Percentiles rank a stretch among this genome's conserved stretches.
Evolutionary conservation across 2,113 vertebrate species (phyloP).

Genomic region (Gallinago jamesoni): DNA sequence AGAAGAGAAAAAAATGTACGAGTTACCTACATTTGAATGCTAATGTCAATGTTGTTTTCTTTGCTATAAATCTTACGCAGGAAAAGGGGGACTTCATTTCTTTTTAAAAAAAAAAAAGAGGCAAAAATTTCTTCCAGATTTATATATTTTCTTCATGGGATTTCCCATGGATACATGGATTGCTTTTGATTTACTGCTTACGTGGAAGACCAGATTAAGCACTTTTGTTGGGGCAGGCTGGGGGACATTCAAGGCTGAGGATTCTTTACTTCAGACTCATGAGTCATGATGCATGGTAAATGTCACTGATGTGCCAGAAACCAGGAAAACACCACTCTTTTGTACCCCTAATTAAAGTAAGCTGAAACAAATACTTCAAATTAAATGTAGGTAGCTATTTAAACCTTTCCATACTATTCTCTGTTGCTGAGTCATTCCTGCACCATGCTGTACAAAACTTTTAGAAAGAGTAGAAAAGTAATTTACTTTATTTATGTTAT

Average conservation of each 20-base stretch:
- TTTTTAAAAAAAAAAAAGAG: not conserved
- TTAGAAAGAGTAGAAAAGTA: not conserved
- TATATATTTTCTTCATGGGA: not conserved
- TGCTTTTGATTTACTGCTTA: not conserved
- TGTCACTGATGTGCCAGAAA: not conserved
- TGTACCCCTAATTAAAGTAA: not conserved
- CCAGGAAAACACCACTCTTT: not conserved
- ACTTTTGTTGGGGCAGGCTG: not conserved
- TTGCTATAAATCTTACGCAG: not conserved
- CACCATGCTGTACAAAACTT: not conserved
- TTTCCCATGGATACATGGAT: not conserved
- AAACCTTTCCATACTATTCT: not conserved
- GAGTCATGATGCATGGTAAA: not conserved
- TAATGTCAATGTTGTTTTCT: not conserved
- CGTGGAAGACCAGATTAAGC: not conserved
- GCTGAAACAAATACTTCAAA: not conserved
- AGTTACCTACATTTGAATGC: not conserved
- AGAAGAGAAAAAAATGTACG: not conserved
- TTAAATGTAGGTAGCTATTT: not conserved
- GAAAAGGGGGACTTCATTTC: not conserved
- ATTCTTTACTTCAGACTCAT: not conserved
- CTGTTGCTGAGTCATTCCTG: not conserved
- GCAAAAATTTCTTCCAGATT: not conserved
- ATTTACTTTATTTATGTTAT: not conserved
- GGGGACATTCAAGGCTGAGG: not conserved